Base-by-base conservation (phyloP, 2,888 invertebrate species). In the Philonicus albiceps region DNA sequence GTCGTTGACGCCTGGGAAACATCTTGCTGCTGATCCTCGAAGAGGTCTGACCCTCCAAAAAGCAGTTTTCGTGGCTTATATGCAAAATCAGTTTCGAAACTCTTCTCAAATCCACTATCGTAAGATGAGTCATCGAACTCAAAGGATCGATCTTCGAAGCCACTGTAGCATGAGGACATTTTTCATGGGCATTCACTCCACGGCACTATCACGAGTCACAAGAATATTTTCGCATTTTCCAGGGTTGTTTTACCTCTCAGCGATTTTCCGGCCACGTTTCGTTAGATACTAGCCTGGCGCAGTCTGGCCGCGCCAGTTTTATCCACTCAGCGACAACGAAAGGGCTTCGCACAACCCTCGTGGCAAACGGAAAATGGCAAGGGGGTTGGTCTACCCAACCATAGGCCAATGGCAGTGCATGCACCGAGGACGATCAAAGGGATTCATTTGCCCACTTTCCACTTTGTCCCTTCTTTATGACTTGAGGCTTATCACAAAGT, bases 101-200 rank as follows among this genome's bases (percentile, higher is more conserved):
- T 95, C 89, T 95, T 94, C 89, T 96, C 96, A 90, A 96, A 95
- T 78, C 96, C 96, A 0, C 96, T 96, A 90, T 96, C 96, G 86
- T 95, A 95, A 88, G 96, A 96, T 91, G 94, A 93, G 83, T 94
- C 93, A 89, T 93, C 92, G 49, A 91, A 91, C 85, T 92, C 92
- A 86, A 90, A 91, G 4, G 91, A 91, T 49, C 90, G 90, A 89
- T 92, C 92, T 34, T 92, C 92, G 85, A 90, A 92, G 80, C 90
- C 90, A 88, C 91, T 91, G 85, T 90, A 91, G 88, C 92, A 92
- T 87, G 92, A 91, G 40, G 92, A 91, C 92, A 92, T 92, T 22
- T 64, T 83, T 83, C 64, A 22, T 34, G 27, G 19, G 6, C 8
- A 43, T 13, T 30, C 72, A 84, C 73, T 73, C 11, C 49, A 84